phyloP scores from a whole-genome alignment of 2,797 vertebrate genomes.

The Silurus lanzhouensis region DNA sequence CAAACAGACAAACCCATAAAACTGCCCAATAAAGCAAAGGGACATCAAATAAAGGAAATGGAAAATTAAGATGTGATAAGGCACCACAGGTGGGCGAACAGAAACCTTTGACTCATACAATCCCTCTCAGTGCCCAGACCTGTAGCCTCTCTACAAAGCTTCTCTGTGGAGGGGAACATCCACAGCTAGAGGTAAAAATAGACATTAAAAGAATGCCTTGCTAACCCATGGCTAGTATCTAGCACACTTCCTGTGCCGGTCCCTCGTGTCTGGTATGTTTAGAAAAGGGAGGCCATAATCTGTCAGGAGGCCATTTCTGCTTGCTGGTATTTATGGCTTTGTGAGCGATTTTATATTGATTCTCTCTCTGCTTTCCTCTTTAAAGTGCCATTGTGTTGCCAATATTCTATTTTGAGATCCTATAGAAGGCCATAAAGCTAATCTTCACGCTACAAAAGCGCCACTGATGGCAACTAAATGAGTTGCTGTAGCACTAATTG shows the following conservation, averaged over 20 bases:
- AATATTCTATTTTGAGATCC: slow-evolving; percentile 22
- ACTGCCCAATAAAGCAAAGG: slow-evolving; percentile 35
- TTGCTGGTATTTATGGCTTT: slow-evolving; percentile 17
- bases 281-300: slow-evolving; percentile 22
- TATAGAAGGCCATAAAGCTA: neutral
- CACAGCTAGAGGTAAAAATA: slow-evolving; percentile 21
- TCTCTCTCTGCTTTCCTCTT: slow-evolving; percentile 32
- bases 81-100: slow-evolving; percentile 7
- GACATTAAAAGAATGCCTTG: slow-evolving; percentile 28
- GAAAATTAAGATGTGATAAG: slow-evolving; percentile 27
- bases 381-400: slow-evolving; percentile 12
- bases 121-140: neutral
- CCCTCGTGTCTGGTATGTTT: slow-evolving; percentile 33
- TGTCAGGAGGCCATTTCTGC: slow-evolving; percentile 24
- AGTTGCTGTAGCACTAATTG: neutral
- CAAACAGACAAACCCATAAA: slow-evolving; percentile 23
- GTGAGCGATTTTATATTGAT: slow-evolving; percentile 22
- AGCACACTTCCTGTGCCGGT: slow-evolving; percentile 37
- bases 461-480: neutral
- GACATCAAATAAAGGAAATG: slow-evolving; percentile 34
- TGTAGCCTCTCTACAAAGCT: slow-evolving; percentile 17
- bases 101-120: neutral
- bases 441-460: neutral
- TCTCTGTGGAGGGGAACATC: slow-evolving; percentile 12
- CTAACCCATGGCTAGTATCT: slow-evolving; percentile 13